Base-by-base conservation (phyloP, 1,140 invertebrate species). In the Ostrea edulis region DNA sequence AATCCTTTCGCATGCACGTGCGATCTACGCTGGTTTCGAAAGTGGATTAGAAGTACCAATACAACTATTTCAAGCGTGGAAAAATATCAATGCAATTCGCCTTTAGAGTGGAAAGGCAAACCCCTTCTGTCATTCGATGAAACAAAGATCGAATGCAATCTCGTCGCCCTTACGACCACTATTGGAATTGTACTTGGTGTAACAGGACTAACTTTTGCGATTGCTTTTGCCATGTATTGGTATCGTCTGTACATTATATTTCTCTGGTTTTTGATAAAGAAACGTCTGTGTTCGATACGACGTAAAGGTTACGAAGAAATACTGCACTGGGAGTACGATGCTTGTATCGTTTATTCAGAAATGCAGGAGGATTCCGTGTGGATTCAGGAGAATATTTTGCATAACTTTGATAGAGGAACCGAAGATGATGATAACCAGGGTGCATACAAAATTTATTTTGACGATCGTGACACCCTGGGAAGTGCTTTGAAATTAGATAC, bases 1-100 rank as follows among this genome's bases (percentile, higher is more conserved):
- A 93, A 92, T 71, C 93, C 92, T 0, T 93, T 93, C 71, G 86
- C 89, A 20, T 93, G 93, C 68, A 91, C 89, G 7, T 93, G 93
- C 86, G 92, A 93, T 52, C 85, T 92, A 9, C 84, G 88, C 2
- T 93, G 93, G 93, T 93, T 93, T 68, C 81, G 93, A 22, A 87
- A 91, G 12, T 93, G 92, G 92, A 85, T 93, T 0, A 89, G 92
- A 55, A 89, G 62, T 12, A 93, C 92, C 9, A 85, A 77, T 0
- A 83, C 92, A 4, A 12, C n/a, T 0, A n/a, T 93, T 44, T 12
- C 87, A 0, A 85, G 88, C 4, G 71, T 84, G 22, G 35, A 81
- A 4, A 85, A 44, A 8, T 92, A 92, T 82, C 90, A 68, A 1
- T 93, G 93, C 81, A 89, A 91, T 62, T 88, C 89, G 8, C 93